These are phyloP conservation scores for Chelon labrosus DNA, from an alignment of 2,797 vertebrate genomes.

Conservation along the genomic window DNA sequence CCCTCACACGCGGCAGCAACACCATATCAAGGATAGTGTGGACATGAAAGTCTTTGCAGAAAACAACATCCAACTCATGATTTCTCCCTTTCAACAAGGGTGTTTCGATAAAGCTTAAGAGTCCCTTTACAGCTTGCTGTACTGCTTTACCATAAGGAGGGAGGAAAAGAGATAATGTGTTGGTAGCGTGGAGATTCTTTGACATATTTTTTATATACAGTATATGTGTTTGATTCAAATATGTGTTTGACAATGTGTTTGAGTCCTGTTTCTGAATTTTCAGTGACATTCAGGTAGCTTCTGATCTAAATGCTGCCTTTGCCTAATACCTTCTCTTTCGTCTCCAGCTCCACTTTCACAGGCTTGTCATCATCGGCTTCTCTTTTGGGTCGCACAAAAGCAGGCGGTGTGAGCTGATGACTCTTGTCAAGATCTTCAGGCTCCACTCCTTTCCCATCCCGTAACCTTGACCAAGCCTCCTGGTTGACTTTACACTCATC, in stretches of 20 bases:
- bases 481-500: constrained; percentile 86
- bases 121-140: constrained; percentile 5
- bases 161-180: constrained; percentile 38
- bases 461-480: constrained; percentile 93
- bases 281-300: no score
- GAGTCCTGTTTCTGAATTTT: no score
- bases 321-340: constrained; percentile 87
- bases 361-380: constrained; percentile 91
- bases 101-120: constrained; percentile 36
- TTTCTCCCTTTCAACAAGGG: constrained; percentile 53
- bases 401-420: constrained; percentile 90
- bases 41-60: constrained; percentile 26
- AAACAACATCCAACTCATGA: constrained; percentile 28
- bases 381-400: constrained; percentile 92
- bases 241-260: no score
- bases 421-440: constrained; percentile 93
- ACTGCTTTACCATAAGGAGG: constrained; percentile 31
- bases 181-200: constrained; percentile 68
- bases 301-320: neutral
- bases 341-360: constrained; percentile 86
- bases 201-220: constrained; percentile 20
- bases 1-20: constrained; percentile 43
- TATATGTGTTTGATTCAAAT: no score
- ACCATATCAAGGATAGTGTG: constrained; percentile 31
- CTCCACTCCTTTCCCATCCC: constrained; percentile 94